phyloP scores from a whole-genome alignment of 2,113 vertebrate genomes.

The Leiothrix lutea region DNA sequence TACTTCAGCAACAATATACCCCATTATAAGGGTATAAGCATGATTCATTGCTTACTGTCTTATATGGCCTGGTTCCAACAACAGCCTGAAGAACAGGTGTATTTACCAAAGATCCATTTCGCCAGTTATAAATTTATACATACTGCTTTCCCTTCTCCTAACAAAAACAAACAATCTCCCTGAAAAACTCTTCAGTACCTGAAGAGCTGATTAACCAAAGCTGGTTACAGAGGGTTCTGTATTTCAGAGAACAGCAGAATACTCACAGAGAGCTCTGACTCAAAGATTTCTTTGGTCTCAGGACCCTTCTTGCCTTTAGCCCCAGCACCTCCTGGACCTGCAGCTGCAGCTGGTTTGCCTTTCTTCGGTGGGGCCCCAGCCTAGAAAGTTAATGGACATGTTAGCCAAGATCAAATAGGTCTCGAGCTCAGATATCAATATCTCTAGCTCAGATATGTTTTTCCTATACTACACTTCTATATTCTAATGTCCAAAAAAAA shows the following conservation, averaged over 20 bases:
- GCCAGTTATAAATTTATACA: not conserved
- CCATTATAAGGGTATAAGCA: not conserved
- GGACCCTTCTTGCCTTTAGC: slow-evolving; percentile 85
- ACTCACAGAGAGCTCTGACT: slow-evolving; percentile 90
- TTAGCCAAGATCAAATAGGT: not conserved
- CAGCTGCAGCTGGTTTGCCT: slow-evolving; percentile 74
- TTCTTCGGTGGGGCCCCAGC: slow-evolving; percentile 85
- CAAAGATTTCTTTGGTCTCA: slow-evolving; percentile 85
- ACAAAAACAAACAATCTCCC: not conserved
- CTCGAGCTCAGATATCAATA: not conserved
- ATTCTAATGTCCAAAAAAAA: not conserved
- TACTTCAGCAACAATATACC: not conserved
- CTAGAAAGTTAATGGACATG: slow-evolving; percentile 61
- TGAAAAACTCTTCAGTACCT: not conserved
- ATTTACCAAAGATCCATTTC: not conserved
- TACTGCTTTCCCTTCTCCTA: not conserved
- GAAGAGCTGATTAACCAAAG: not conserved
- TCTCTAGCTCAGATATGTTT: not conserved
- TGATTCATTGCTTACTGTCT: not conserved
- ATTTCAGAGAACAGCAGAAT: not conserved
- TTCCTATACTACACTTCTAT: not conserved
- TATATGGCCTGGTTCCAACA: not conserved
- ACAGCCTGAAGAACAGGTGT: not conserved
- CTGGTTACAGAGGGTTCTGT: fast-evolving
- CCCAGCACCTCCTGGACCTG: slow-evolving; percentile 64